Conservation (phyloP, 2,797 vertebrate genomes). For the Ambastaia sidthimunki region DNA sequence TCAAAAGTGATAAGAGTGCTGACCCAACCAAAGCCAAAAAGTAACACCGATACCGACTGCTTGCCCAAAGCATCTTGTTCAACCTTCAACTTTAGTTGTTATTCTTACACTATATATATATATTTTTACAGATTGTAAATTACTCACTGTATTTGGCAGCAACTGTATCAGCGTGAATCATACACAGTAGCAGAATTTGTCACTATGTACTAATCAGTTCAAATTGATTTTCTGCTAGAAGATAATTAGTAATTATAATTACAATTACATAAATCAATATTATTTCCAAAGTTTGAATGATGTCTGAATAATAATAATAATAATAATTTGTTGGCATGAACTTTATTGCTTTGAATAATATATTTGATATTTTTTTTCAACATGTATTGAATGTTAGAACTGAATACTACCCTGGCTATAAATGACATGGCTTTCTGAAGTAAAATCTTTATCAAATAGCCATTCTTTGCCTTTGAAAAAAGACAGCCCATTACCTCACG, state of each 20-base stretch:
- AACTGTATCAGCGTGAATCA: background rate
- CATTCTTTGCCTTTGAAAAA: slow-evolving; percentile 98
- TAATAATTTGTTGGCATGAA: slow-evolving; percentile 24
- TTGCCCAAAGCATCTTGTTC: slow-evolving; percentile 43
- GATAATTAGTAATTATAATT: background rate
- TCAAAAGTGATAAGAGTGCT: slow-evolving; percentile 57
- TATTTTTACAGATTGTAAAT: slow-evolving; percentile 48
- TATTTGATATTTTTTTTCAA: background rate
- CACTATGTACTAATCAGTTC: background rate
- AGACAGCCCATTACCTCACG: slow-evolving; percentile 99
- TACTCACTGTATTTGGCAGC: background rate
- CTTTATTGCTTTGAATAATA: background rate
- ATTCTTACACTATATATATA: slow-evolving; percentile 17
- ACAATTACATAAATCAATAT: background rate
- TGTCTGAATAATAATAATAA: slow-evolving; percentile 15
- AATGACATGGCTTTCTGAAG: slow-evolving; percentile 85
- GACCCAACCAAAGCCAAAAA: slow-evolving; percentile 54
- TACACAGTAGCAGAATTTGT: background rate
- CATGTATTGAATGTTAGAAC: background rate
- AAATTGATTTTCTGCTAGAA: background rate
- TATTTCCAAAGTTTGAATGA: background rate
- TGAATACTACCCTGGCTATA: slow-evolving; percentile 75
- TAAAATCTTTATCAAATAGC: slow-evolving; percentile 98
- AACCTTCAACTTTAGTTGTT: slow-evolving; percentile 30
- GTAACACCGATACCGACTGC: slow-evolving; percentile 52